phyloP scores from a whole-genome alignment of 2,797 vertebrate species.

The Sebastes iracundus region DNA sequence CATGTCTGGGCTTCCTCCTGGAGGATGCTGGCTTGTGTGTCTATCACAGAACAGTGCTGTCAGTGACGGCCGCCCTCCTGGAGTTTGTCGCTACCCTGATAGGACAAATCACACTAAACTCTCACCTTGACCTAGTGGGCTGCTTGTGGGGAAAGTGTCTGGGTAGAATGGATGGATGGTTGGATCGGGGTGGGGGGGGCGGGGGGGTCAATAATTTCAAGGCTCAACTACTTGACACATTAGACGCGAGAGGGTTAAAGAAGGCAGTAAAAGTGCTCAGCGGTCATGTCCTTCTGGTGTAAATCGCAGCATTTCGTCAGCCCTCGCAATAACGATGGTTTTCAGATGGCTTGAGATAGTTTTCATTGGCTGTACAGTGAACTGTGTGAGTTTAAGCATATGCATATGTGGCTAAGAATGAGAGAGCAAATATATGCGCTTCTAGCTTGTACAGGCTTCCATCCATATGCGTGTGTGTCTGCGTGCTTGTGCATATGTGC shows the following conservation, averaged over 20 bases:
- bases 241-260: conserved; percentile 60
- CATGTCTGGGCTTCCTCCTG: conserved; percentile 75
- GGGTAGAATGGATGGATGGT: conserved; percentile 46
- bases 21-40: conserved; percentile 67
- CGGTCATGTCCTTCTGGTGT: conserved; percentile 56
- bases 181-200: neutral
- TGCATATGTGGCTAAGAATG: conserved; percentile 61
- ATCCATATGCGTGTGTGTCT: conserved; percentile 47
- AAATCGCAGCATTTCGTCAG: conserved; percentile 58
- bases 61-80: conserved; percentile 63
- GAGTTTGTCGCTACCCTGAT: conserved; percentile 65
- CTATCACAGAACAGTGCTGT: conserved; percentile 65
- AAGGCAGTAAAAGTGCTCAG: conserved; percentile 54
- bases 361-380: conserved; percentile 33
- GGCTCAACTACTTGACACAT: conserved; percentile 59
- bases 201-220: conserved; percentile 42
- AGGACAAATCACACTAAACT: conserved; percentile 72
- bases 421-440: conserved; percentile 65
- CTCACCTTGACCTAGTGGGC: conserved; percentile 76
- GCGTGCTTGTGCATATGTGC: conserved; percentile 63
- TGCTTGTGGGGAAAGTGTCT: conserved; percentile 55
- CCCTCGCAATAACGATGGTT: conserved; percentile 52
- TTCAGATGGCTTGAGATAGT: conserved; percentile 60
- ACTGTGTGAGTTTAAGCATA: conserved; percentile 57
- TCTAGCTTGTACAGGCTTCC: conserved; percentile 43